Conservation (phyloP, 2,113 vertebrate genomes). For the Bombycilla garrulus region DNA sequence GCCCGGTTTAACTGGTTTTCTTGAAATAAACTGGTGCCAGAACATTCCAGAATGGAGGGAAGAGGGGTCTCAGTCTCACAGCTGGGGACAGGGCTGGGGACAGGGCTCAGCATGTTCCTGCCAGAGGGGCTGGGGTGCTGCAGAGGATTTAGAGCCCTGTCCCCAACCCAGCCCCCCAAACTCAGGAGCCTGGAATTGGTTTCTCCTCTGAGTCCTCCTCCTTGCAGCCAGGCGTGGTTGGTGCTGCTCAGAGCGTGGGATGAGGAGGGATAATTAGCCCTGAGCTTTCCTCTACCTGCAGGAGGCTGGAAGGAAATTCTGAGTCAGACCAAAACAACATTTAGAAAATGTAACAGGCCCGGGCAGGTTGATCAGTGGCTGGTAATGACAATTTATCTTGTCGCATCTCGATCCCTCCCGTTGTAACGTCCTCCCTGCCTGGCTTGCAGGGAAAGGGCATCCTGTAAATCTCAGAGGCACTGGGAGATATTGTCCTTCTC, state of each 20-base stretch:
- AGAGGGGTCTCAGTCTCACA: background rate
- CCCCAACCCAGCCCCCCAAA: rapidly evolving
- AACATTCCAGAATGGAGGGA: background rate
- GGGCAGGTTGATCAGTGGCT: background rate
- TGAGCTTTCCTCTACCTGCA: conserved; percentile 27
- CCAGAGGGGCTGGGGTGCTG: background rate
- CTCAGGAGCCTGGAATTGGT: background rate
- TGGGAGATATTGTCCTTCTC: background rate
- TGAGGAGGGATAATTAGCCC: conserved; percentile 20
- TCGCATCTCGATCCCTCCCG: background rate
- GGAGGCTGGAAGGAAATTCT: conserved; percentile 8
- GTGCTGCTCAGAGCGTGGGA: background rate
- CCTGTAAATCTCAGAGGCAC: background rate
- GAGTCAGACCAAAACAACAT: conserved; percentile 30
- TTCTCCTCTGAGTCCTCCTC: background rate
- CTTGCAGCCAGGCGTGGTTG: background rate
- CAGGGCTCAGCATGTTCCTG: background rate
- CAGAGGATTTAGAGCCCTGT: background rate
- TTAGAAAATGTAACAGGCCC: background rate
- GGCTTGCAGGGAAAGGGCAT: background rate
- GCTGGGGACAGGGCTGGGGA: background rate
- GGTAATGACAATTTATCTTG: background rate
- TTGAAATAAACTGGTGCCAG: background rate
- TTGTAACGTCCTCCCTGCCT: background rate
- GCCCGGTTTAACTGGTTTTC: background rate